phyloP scores from a whole-genome alignment of 1,140 invertebrate genomes.

The Musca vetustissima region DNA sequence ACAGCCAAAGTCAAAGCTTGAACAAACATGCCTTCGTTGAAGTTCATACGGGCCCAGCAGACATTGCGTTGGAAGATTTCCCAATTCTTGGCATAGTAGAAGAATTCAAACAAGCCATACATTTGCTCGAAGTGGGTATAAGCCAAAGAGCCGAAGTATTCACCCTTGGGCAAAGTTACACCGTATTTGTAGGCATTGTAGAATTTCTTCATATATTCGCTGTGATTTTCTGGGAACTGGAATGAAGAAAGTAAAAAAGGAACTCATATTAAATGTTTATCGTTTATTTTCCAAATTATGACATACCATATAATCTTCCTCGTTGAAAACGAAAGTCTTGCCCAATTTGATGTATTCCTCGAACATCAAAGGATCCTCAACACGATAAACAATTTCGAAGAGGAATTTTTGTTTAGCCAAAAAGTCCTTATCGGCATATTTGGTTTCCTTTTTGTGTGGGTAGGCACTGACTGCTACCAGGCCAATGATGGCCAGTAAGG shows the following conservation, averaged over 20 bases:
- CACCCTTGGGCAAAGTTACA: constrained; percentile 57
- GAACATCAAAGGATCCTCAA: constrained; percentile 56
- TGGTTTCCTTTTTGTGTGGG: constrained; percentile 35
- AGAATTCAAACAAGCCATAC: constrained; percentile 57
- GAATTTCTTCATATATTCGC: constrained; percentile 35
- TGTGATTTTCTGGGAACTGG: constrained; percentile 39
- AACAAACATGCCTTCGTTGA: constrained; percentile 63
- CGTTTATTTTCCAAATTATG: background rate
- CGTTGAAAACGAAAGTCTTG: constrained; percentile 33
- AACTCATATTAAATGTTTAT: background rate
- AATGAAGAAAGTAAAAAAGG: background rate
- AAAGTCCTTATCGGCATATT: constrained; percentile 40
- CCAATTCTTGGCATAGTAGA: constrained; percentile 63
- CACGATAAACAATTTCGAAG: constrained; percentile 64
- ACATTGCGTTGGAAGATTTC: constrained; percentile 64
- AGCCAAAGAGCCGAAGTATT: constrained; percentile 58
- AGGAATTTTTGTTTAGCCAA: constrained; percentile 63
- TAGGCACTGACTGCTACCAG: constrained; percentile 42
- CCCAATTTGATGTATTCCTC: constrained; percentile 47
- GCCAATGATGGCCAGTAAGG: constrained; percentile 44
- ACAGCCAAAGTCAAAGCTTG: constrained; percentile 61
- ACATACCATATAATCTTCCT: constrained; percentile 46
- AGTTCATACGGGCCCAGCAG: constrained; percentile 58
- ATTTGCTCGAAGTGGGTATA: constrained; percentile 56
- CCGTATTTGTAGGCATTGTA: constrained; percentile 30